phyloP scores from a whole-genome alignment of 92 coral and sea anemone genomes.

The Actinostola sp. region DNA sequence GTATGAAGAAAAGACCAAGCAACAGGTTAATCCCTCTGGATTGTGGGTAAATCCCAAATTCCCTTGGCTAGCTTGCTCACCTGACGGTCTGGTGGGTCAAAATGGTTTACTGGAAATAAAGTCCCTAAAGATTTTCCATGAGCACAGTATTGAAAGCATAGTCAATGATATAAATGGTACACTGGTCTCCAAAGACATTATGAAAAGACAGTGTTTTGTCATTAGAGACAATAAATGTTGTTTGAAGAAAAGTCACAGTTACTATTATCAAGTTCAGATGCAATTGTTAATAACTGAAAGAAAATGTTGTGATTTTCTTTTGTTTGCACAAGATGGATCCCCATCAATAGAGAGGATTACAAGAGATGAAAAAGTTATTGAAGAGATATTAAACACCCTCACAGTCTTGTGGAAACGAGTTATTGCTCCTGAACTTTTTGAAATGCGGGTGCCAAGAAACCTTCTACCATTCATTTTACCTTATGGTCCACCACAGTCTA shows the following conservation, averaged over 20 bases:
- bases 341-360: conserved; percentile 47
- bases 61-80: conserved; percentile 44
- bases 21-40: conserved; percentile 1
- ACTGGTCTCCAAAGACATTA: conserved; percentile 29
- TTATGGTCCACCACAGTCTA: background rate
- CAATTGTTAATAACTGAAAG: conserved; percentile 47
- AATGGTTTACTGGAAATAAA: conserved; percentile 55
- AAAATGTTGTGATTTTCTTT: conserved; percentile 42
- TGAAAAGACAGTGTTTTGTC: conserved; percentile 46
- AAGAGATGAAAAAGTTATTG: conserved; percentile 56
- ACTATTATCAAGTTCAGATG: conserved; percentile 37
- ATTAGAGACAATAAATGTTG: conserved; percentile 46
- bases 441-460: conserved; percentile 56
- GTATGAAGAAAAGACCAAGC: conserved; percentile 3
- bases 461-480: conserved; percentile 27
- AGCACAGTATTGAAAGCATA: conserved; percentile 39
- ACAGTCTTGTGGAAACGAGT: conserved; percentile 45
- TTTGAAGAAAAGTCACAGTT: conserved; percentile 31
- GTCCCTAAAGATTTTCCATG: conserved; percentile 39
- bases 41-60: conserved; percentile 20
- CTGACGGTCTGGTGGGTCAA: conserved; percentile 48
- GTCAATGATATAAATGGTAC: background rate
- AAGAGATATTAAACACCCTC: conserved; percentile 43
- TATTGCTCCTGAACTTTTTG: conserved; percentile 58
- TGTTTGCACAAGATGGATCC: conserved; percentile 45